Evolutionary conservation across 2,797 vertebrate species (phyloP), one percentile per base, ranked within the genome.

Genomic region (Phrynocephalus vlangalii): DNA sequence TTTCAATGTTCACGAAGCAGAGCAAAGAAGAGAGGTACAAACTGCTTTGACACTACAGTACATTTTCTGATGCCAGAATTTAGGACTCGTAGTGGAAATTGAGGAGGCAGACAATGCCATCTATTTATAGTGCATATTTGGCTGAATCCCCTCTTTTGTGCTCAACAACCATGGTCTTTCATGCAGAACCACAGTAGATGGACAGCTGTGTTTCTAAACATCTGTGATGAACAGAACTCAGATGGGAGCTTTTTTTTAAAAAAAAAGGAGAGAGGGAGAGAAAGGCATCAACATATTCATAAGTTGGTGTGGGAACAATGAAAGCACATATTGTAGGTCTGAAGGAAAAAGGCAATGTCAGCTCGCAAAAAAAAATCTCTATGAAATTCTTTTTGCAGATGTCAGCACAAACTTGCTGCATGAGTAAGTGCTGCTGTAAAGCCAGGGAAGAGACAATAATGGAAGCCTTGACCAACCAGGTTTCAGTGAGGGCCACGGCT

Each of bases 171-270:
- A 94, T 94, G 93, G 94, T 95, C 95, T 96, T 96, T 96, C 92
- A 96, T 91, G 92, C 95, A 94, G 95, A 96, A 95, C 95, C 95
- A 94, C 93, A 93, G 94, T 94, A 92, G 95, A 96, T 91, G 95
- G 95, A 94, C 95, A 96, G 95, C 96, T 96, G 95, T 95, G 96
- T 95, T 93, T 96, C 94, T 93, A 94, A 96, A 96, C 93, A 96
- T 94, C 95, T 95, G 95, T 95, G 94, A 94, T 95, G 95, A 96
- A 94, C 91, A 96, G 92, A 96, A 94, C 94, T 96, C 95, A 96
- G 94, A 96, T 93, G 95, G 93, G 92, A 95, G 93, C 93, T 95
- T 96, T 89, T 90, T 76, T 22, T 72, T 93, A 95, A 94, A 94
- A 94, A 92, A 26, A 68, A 18, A 95, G 92, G 5, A 76, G 71